Evolutionary conservation across 2,113 vertebrate species (phyloP).

Genomic region (Myotis brandtii): DNA sequence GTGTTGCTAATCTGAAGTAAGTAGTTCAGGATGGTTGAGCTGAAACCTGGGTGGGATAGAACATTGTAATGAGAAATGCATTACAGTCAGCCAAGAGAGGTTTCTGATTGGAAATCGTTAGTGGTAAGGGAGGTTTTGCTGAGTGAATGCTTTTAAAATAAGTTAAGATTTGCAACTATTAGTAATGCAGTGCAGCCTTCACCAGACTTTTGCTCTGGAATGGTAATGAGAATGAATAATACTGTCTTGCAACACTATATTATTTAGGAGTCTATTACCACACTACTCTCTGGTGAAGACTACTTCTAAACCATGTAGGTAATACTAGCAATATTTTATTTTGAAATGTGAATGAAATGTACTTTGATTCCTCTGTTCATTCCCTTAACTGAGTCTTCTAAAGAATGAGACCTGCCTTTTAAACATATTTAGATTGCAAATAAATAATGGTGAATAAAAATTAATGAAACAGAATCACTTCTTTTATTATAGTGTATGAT

Average conservation of each 20-base stretch:
- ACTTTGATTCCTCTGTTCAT: slow-evolving; percentile 5
- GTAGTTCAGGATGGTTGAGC: neutral
- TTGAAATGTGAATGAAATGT: slow-evolving; percentile 16
- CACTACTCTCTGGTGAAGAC: neutral
- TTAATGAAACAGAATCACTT: neutral
- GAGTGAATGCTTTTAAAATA: slow-evolving; percentile 36
- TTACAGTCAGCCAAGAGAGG: neutral
- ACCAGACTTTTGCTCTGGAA: slow-evolving; percentile 1
- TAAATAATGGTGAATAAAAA: neutral
- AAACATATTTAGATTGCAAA: neutral
- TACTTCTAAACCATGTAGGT: neutral
- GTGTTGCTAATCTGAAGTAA: slow-evolving; percentile 15
- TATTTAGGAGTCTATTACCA: slow-evolving; percentile 5
- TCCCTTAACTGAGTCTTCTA: neutral
- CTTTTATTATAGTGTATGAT: neutral
- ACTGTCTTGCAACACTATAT: neutral
- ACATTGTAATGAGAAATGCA: neutral
- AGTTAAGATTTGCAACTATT: neutral
- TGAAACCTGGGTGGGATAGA: neutral
- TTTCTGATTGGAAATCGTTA: slow-evolving; percentile 60
- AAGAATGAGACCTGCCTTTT: neutral
- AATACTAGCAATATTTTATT: neutral
- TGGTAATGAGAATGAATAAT: slow-evolving; percentile 53
- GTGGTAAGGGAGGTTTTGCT: slow-evolving; percentile 18
- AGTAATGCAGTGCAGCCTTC: neutral